Percentiles rank a stretch among this genome's conserved stretches.
phyloP scores from a whole-genome alignment of 2,113 vertebrate species.

The Toxotes jaculatrix region DNA sequence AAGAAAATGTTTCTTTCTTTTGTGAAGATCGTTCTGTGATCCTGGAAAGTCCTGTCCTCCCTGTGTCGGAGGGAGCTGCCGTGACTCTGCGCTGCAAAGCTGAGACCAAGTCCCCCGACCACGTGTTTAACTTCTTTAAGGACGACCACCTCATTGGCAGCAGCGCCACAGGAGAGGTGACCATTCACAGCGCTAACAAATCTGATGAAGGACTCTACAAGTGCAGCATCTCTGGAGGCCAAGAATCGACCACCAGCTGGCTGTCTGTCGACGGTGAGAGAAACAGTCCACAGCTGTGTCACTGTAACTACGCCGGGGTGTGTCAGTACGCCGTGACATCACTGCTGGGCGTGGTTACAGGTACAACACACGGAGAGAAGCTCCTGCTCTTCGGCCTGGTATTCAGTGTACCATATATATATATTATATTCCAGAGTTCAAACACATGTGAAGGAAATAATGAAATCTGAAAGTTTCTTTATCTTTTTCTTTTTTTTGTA shows the following conservation, averaged over 20 bases:
- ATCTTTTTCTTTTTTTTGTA: neutral
- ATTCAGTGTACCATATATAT: too few species aligned
- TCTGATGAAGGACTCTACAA: constrained; percentile 66
- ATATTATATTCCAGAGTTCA: too few species aligned
- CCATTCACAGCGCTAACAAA: constrained; percentile 21
- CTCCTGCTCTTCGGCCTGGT: too few species aligned
- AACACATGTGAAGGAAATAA: too few species aligned
- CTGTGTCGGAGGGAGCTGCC: constrained; percentile 18
- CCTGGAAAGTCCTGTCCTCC: constrained; percentile 52
- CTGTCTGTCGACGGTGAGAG: constrained; percentile 55
- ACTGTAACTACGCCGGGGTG: too few species aligned
- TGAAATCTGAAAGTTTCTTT: neutral
- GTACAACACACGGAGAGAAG: too few species aligned
- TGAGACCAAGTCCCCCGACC: accelerated
- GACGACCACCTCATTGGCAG: constrained; percentile 23
- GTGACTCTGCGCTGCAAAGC: constrained; percentile 50
- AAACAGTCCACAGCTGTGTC: too few species aligned
- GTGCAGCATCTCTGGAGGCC: constrained; percentile 51
- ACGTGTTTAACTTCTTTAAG: constrained; percentile 56
- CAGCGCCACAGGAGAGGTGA: constrained; percentile 46
- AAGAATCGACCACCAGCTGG: constrained; percentile 55
- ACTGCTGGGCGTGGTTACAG: too few species aligned
- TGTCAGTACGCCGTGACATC: too few species aligned
- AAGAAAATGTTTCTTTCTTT: neutral
- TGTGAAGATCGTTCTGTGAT: constrained; percentile 30